Evolutionary conservation across 1,140 invertebrate genomes (phyloP).

Genomic region (Conus betulinus): DNA sequence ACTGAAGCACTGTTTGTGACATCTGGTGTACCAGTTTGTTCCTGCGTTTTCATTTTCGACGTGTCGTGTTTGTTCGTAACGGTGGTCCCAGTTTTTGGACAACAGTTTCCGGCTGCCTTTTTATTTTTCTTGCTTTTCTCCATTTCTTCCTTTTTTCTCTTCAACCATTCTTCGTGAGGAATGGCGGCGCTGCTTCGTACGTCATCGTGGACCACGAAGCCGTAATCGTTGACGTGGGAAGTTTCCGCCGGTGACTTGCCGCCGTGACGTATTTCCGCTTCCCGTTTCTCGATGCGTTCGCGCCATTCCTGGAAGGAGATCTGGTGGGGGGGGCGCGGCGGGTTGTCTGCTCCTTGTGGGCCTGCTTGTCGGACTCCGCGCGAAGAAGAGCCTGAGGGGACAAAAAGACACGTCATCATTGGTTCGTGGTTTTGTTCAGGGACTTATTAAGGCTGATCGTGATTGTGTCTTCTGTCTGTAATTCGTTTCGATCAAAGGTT

Average conservation of each 20-base stretch:
- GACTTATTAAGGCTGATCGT: too few relatives aligned
- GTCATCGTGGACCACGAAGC: not conserved
- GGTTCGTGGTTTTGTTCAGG: too few relatives aligned
- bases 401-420: too few relatives aligned
- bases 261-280: conserved; percentile 6
- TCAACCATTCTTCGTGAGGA: conserved; percentile 10
- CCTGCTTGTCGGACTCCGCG: conserved; percentile 53
- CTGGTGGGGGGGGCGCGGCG: conserved; percentile 31
- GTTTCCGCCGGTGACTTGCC: not conserved
- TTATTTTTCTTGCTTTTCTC: not conserved
- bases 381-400: conserved; percentile 46
- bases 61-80: not conserved
- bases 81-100: not conserved
- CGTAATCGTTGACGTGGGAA: not conserved
- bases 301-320: conserved; percentile 30
- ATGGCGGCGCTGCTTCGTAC: conserved; percentile 18
- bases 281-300: not conserved
- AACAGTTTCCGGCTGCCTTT: not conserved
- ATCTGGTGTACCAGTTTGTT: not conserved
- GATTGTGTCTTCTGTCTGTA: too few relatives aligned
- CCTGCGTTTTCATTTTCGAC: not conserved
- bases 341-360: conserved; percentile 46
- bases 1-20: not conserved
- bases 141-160: conserved; percentile 7
- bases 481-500: too few relatives aligned